phyloP scores from a whole-genome alignment of 2,113 vertebrate genomes.

The Eolophus roseicapilla region DNA sequence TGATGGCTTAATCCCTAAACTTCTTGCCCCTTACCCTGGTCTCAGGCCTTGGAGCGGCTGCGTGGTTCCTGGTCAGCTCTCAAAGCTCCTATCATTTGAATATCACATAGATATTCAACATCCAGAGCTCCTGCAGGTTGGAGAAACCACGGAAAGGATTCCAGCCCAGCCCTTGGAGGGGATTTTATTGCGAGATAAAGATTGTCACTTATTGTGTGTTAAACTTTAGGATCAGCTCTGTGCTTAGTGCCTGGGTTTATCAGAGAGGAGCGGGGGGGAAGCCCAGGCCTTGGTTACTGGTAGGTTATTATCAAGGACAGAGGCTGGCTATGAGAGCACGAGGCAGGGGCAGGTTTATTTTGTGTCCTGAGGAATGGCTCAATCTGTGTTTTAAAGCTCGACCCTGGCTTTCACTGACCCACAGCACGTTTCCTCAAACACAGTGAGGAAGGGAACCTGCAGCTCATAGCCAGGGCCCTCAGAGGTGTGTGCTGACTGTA shows the following conservation, averaged over 20 bases:
- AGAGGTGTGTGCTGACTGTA: fast-evolving
- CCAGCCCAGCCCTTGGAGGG: not conserved
- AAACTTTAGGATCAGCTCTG: fast-evolving
- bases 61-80: not conserved
- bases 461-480: not conserved
- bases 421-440: not conserved
- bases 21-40: not conserved
- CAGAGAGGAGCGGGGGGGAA: not conserved
- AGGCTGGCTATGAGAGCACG: fast-evolving
- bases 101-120: not conserved
- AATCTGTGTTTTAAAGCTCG: fast-evolving
- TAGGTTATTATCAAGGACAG: not conserved
- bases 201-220: not conserved
- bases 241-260: not conserved
- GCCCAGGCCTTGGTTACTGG: not conserved
- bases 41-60: fast-evolving
- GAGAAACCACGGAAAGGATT: fast-evolving
- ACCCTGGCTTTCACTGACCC: not conserved
- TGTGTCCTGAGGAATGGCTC: not conserved
- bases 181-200: not conserved
- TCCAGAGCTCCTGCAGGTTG: fast-evolving
- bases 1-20: not conserved
- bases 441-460: not conserved
- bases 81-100: not conserved
- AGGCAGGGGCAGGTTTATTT: not conserved